phyloP scores from a whole-genome alignment of 2,888 invertebrate species.

The Patella caerulea region DNA sequence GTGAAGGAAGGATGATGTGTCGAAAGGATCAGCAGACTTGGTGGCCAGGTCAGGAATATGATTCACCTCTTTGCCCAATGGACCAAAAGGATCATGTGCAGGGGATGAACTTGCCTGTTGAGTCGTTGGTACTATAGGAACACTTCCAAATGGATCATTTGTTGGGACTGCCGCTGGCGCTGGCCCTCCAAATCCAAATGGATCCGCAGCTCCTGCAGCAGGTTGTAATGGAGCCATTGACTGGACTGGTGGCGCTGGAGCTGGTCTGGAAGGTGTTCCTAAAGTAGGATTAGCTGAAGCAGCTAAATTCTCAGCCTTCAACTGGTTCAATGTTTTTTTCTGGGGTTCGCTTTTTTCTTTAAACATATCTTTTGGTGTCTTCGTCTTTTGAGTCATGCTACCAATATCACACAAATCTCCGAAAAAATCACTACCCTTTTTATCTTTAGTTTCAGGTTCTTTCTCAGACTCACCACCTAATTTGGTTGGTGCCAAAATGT shows the following conservation, averaged over 20 bases:
- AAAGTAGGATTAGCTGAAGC: slow-evolving; percentile 30
- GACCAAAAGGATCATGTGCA: slow-evolving; percentile 38
- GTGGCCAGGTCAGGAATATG: slow-evolving; percentile 25
- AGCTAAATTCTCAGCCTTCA: slow-evolving; percentile 39
- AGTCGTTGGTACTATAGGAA: slow-evolving; percentile 21
- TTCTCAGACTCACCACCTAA: slow-evolving; percentile 18
- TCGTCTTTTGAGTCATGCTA: background rate
- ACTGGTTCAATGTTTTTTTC: slow-evolving; percentile 55
- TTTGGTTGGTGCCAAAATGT: slow-evolving; percentile 30
- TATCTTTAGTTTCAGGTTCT: slow-evolving; percentile 19
- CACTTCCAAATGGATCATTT: slow-evolving; percentile 9
- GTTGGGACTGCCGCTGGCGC: slow-evolving; percentile 10
- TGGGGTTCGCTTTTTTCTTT: slow-evolving; percentile 43
- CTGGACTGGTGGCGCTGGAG: slow-evolving; percentile 22
- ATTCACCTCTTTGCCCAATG: slow-evolving; percentile 27
- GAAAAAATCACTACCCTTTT: slow-evolving; percentile 43
- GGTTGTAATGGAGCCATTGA: slow-evolving; percentile 30
- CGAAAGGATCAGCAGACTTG: slow-evolving; percentile 42
- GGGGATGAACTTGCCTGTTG: slow-evolving; percentile 24
- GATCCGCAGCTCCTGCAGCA: slow-evolving; percentile 20
- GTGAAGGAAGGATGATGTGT: slow-evolving; percentile 27
- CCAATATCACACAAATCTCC: slow-evolving; percentile 52
- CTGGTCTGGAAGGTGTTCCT: slow-evolving; percentile 7
- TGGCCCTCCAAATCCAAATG: slow-evolving; percentile 24
- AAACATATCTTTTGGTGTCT: slow-evolving; percentile 56